Evolutionary conservation across 1,140 invertebrate genomes (phyloP), one percentile per base, ranked within the genome.

Genomic region (Ips typographus): DNA sequence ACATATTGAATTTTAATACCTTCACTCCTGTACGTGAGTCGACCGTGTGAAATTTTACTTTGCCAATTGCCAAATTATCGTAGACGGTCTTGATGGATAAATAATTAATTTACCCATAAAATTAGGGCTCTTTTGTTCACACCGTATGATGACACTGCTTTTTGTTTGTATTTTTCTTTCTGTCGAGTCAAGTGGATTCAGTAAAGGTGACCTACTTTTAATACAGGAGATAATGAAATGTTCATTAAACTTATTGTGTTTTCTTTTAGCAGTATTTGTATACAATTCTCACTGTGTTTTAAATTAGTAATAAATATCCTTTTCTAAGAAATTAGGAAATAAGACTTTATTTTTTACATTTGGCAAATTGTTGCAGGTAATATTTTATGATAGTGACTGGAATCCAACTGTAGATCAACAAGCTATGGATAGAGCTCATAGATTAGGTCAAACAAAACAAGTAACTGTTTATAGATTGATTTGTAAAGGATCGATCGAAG

Each of bases 351-450:
- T 66, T 66, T 47, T 47, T 4, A 47, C 22, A 22, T 22, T 22
- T 22, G 22, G 22, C 22, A 22, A 22, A 22, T 67, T 70, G 44
- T 79, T 83, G 43, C 74, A 95, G 92, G 93, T 99, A 58, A 96
- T 99, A 81, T 99, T 99, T 83, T 99, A 99, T 80, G 98, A 99
- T 80, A 96, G 94, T 37, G 98, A 99, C 82, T 99, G 97, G 97
- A 99, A 99, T 84, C 97, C 97, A 7, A 95, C 94, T 0, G 94
- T 95, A 8, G 94, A 96, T 84, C 93, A 96, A 77, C 94, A 96
- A 79, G 94, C 94, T 1, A 96, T 96, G 93, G 94, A 95, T 84
- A 85, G 94, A 47, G 94, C 94, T 1, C 94, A 96, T 82, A 84
- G 94, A 39, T 81, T 95, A 67, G 94, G 94, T 2, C 92, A 94